A percentile compares a stretch with the other conserved stretches of the same genome.
phyloP scores from a whole-genome alignment of 2,797 vertebrate species.

The Odontamblyopus lacepedii region DNA sequence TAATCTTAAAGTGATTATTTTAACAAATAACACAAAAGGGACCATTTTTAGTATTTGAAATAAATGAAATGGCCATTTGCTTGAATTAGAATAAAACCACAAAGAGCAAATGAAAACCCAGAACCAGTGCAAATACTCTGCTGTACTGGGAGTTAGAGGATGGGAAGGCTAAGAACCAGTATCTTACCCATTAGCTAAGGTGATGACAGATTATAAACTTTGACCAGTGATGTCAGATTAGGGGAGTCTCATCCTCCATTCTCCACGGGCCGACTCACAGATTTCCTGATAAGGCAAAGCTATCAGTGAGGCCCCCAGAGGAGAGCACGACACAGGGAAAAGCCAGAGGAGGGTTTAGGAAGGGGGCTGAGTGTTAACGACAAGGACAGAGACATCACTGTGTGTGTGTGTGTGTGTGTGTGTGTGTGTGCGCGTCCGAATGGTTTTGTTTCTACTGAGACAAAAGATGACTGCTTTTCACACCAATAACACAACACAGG shows the following conservation, averaged over 20 bases:
- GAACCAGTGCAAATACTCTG: background rate
- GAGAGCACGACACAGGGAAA: conserved; percentile 29
- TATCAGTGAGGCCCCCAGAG: conserved; percentile 56
- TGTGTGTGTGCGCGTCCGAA: conserved; percentile 33
- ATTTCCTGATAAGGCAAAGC: conserved; percentile 63
- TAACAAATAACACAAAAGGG: too few relatives aligned
- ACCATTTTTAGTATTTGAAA: too few relatives aligned
- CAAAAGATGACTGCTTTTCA: conserved; percentile 14
- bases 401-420: conserved; percentile 14
- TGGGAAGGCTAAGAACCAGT: conserved; percentile 28
- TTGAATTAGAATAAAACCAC: conserved; percentile 5
- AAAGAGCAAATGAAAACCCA: background rate
- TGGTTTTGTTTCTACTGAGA: conserved; percentile 25
- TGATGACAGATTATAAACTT: conserved; percentile 65
- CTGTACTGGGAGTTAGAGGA: conserved; percentile 9
- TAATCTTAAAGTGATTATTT: too few relatives aligned
- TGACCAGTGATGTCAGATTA: conserved; percentile 62
- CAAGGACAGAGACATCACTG: conserved; percentile 33
- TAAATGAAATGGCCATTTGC: too few relatives aligned
- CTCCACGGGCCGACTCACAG: conserved; percentile 59
- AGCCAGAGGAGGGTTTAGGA: conserved; percentile 46
- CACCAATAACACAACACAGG: background rate
- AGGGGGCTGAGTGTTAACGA: conserved; percentile 43
- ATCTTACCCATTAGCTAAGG: conserved; percentile 38
- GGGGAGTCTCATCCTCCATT: conserved; percentile 52